phyloP scores from a whole-genome alignment of 2,888 invertebrate species.

The Eupithecia centaureata region DNA sequence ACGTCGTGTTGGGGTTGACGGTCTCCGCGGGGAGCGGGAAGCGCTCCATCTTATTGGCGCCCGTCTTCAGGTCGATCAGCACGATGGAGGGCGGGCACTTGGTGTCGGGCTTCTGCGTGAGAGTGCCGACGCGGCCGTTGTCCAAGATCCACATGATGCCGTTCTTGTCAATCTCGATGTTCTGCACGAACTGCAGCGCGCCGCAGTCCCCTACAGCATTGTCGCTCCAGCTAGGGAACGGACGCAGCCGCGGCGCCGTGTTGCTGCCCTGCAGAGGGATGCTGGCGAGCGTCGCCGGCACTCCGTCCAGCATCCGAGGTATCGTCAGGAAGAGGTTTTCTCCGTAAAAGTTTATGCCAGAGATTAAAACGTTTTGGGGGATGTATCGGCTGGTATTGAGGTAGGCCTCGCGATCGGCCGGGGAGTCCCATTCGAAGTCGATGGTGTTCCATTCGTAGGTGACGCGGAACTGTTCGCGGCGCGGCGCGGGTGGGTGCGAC shows the following conservation, averaged over 20 bases:
- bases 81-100: slow-evolving; percentile 88
- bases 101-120: slow-evolving; percentile 78
- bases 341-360: slow-evolving; percentile 87
- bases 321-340: slow-evolving; percentile 87
- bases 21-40: slow-evolving; percentile 86
- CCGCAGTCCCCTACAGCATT: slow-evolving; percentile 87
- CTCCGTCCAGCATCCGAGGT: slow-evolving; percentile 88
- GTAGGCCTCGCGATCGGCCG: slow-evolving; percentile 80
- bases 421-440: slow-evolving; percentile 87
- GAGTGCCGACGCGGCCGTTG: slow-evolving; percentile 86
- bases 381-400: slow-evolving; percentile 84
- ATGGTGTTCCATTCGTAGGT: slow-evolving; percentile 89
- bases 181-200: slow-evolving; percentile 89
- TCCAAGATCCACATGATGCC: slow-evolving; percentile 89
- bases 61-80: slow-evolving; percentile 86
- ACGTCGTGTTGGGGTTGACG: slow-evolving; percentile 83
- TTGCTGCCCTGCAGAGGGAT: slow-evolving; percentile 78
- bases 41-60: slow-evolving; percentile 82
- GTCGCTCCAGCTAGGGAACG: slow-evolving; percentile 89
- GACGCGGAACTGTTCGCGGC: slow-evolving; percentile 86
- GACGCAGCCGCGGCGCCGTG: slow-evolving; percentile 84
- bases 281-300: slow-evolving; percentile 87
- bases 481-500: slow-evolving; percentile 61
- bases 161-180: slow-evolving; percentile 88
- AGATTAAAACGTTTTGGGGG: slow-evolving; percentile 87